Evolutionary conservation across 2,113 vertebrate genomes (phyloP), one percentile per base, ranked within the genome.

Genomic region (Egretta garzetta): DNA sequence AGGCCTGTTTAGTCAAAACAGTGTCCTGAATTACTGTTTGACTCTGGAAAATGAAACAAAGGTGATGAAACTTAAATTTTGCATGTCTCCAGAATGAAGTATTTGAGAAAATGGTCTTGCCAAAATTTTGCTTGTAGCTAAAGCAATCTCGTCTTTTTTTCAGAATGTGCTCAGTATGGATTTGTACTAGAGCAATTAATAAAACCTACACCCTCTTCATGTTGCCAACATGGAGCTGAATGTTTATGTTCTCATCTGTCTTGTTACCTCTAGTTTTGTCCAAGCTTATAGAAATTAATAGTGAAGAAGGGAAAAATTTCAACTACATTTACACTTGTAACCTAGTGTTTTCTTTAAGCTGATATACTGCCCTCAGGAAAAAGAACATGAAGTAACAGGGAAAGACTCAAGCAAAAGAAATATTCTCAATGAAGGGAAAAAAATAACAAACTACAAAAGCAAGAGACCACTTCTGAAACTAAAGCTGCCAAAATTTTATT

Each of bases 11-110:
- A 18, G 21, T 53, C 39, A 23, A 18, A 84, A 9, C 3, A 6
- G 13, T 33, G 33, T 33, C 53, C 63, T 58, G 13, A 72, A 8
- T 24, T 64, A 30, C 43, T 33, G 13, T 15, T 86, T 37, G 55
- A 20, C n/a, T 6, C 20, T 10, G 22, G 9, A 35, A 80, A 84
- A 58, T 8, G 20, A 35, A 80, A 58, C 4, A 9, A 7, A 80
- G 21, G 2, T 35, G 33, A 8, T 11, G 10, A 27, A 80, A 70
- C 16, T 53, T 50, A 39, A 10, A 1, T 63, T 88, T 47, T 20
- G 4, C 3, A 0, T 2, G 3, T 37, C 81, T 62, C 19, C 37
- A 62, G 33, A 32, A 49, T 5, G 17, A 55, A 67, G 17, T 21
- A 27, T 64, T 89, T 80, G 60, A 55, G 77, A 53, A 71, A 81